Percentiles rank a stretch among this genome's conserved stretches.
Conservation (phyloP, 2,888 invertebrate species). For the Sipha maydis region DNA sequence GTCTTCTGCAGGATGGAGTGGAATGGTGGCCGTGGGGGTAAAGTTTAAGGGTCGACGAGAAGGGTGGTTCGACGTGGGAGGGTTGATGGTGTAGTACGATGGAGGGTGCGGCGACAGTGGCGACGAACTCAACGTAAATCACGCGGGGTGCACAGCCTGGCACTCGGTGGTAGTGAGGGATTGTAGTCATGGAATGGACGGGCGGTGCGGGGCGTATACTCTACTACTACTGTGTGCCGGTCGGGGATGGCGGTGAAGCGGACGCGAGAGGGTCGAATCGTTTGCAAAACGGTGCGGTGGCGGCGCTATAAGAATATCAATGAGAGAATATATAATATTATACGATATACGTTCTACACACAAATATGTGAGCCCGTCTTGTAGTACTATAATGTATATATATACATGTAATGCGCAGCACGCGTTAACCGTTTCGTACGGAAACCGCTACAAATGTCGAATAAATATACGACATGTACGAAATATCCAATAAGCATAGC, state of each 20-base stretch:
- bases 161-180: constrained; percentile 65
- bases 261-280: constrained; percentile 42
- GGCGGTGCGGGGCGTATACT: not conserved
- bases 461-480: not conserved
- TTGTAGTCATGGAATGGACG: not conserved
- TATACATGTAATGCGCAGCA: not conserved
- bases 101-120: not conserved
- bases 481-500: too few relatives aligned
- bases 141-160: constrained; percentile 62
- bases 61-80: not conserved
- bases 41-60: constrained; percentile 13
- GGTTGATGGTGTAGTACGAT: not conserved
- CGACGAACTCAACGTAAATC: constrained; percentile 54
- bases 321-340: constrained; percentile 33
- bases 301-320: constrained; percentile 28
- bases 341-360: not conserved
- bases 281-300: constrained; percentile 44
- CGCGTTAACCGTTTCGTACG: not conserved
- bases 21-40: not conserved
- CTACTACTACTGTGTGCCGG: not conserved
- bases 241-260: not conserved
- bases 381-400: not conserved
- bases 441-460: constrained; percentile 20
- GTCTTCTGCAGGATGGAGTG: not conserved
- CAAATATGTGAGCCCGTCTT: not conserved